Conservation (phyloP, 2,113 vertebrate species). For the Eidolon helvum region DNA sequence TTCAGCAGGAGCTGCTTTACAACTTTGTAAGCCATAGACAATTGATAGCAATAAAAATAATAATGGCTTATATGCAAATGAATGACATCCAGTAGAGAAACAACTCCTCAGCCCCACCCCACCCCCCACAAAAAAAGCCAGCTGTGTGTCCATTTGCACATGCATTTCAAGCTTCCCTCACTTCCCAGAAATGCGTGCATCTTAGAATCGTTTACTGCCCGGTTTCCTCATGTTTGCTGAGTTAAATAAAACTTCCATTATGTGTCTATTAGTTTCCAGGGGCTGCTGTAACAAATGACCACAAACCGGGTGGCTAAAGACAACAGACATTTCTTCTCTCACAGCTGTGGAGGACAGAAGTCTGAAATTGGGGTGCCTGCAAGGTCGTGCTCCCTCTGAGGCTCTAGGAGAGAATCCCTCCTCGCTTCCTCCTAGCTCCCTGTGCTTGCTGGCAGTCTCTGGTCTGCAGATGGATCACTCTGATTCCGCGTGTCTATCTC, state of each 20-base stretch:
- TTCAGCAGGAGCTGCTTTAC: not conserved
- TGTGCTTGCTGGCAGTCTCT: not conserved
- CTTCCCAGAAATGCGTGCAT: not conserved
- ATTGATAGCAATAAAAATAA: not conserved
- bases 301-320: not conserved
- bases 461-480: not conserved
- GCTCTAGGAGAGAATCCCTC: not conserved
- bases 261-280: not conserved
- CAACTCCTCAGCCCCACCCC: not conserved
- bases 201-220: not conserved
- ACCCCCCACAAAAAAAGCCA: not conserved
- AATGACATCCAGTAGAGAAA: not conserved
- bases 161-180: not conserved
- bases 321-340: not conserved
- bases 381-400: not conserved
- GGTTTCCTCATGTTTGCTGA: not conserved
- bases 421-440: not conserved
- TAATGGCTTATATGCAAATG: not conserved
- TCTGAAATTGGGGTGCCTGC: not conserved
- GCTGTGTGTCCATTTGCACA: not conserved
- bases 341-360: not conserved
- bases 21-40: not conserved
- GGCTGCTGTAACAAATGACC: not conserved
- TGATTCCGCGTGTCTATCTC: not conserved
- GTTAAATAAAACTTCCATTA: not conserved